A percentile compares a stretch with the other conserved stretches of the same genome.
Conservation (phyloP, 1,140 invertebrate species). For the Drosophila lacertosa region DNA sequence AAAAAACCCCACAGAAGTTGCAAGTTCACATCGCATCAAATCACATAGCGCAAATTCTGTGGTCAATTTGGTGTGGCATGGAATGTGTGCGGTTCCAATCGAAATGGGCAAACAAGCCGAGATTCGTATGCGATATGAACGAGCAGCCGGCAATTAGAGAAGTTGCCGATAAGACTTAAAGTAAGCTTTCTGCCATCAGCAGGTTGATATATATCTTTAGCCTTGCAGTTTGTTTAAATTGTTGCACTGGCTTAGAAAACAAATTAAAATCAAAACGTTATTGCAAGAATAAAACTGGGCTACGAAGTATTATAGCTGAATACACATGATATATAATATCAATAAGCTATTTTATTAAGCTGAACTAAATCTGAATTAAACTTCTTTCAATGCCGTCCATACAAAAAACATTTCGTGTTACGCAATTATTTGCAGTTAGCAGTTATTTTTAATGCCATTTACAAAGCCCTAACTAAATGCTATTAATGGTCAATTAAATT, state of each 20-base stretch:
- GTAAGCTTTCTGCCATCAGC: neutral
- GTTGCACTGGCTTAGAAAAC: neutral
- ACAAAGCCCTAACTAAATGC: slow-evolving; percentile 17
- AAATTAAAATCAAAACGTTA: neutral
- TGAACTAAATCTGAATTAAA: too few species aligned
- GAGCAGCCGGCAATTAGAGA: neutral
- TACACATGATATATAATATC: too few species aligned
- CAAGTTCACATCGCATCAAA: slow-evolving; percentile 37
- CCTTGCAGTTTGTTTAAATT: neutral
- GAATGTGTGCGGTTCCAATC: slow-evolving; percentile 28
- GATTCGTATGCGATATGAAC: slow-evolving; percentile 8
- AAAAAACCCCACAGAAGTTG: slow-evolving; percentile 16
- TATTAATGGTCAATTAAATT: slow-evolving; percentile 48
- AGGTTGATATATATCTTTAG: slow-evolving; percentile 7
- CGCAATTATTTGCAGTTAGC: neutral
- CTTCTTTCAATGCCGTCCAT: neutral
- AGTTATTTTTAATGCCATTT: neutral
- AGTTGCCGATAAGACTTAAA: neutral
- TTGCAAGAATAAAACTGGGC: neutral
- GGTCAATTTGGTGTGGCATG: slow-evolving; percentile 24
- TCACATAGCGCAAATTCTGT: slow-evolving; percentile 32
- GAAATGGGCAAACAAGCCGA: neutral
- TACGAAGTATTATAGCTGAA: too few species aligned
- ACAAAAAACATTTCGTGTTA: neutral
- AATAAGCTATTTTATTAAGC: too few species aligned